Percentiles rank a stretch among this genome's conserved stretches.
These are phyloP conservation scores for Mormyrus iriodes DNA, from an alignment of 2,113 vertebrate genomes.

Conservation along the genomic window DNA sequence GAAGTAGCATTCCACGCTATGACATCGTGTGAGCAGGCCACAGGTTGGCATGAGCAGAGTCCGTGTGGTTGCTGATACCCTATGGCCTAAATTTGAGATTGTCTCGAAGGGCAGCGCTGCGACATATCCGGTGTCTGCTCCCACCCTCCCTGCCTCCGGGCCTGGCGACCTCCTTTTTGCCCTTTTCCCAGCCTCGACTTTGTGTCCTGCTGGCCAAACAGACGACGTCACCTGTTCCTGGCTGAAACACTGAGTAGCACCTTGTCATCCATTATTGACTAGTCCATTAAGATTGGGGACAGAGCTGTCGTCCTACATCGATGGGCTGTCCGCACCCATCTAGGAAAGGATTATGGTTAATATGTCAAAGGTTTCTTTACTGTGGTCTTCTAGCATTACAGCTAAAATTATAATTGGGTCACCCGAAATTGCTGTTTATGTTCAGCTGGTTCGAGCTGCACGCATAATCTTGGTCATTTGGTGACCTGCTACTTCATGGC, in stretches of 20 bases:
- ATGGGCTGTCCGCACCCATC: not conserved
- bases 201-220: not conserved
- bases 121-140: not conserved
- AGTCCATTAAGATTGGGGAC: not conserved
- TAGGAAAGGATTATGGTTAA: not conserved
- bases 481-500: not conserved
- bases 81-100: not conserved
- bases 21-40: not conserved
- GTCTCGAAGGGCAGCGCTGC: not conserved
- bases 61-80: not conserved
- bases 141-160: not conserved
- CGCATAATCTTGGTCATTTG: not conserved
- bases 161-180: conserved; percentile 14
- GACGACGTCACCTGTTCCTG: not conserved
- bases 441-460: not conserved
- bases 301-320: not conserved
- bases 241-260: not conserved
- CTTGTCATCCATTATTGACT: conserved; percentile 13
- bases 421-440: not conserved
- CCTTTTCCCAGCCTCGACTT: conserved; percentile 10
- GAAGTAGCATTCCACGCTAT: not conserved
- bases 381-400: not conserved
- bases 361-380: not conserved
- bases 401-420: not conserved
- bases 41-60: not conserved